phyloP scores from a whole-genome alignment of 2,797 vertebrate genomes.

The Catamblyrhynchus diadema region DNA sequence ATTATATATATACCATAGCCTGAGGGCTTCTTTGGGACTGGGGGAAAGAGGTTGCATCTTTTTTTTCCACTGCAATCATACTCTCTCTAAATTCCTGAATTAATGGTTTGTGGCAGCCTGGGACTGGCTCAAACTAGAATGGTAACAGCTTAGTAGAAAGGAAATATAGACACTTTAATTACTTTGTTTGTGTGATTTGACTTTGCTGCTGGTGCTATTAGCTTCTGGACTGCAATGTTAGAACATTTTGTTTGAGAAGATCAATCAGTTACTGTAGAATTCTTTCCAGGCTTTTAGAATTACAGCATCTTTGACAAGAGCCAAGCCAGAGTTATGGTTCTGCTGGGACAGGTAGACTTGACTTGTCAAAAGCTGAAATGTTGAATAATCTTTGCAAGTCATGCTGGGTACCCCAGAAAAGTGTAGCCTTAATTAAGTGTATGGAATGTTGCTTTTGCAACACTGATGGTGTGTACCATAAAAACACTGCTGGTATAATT shows the following conservation, averaged over 20 bases:
- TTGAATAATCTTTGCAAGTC: not conserved
- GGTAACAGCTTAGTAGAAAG: constrained; percentile 49
- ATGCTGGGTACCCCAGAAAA: not conserved
- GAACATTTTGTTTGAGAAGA: constrained; percentile 68
- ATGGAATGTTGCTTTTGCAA: not conserved
- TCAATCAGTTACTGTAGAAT: constrained; percentile 63
- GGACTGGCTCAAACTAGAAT: constrained; percentile 71
- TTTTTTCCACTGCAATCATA: constrained; percentile 75
- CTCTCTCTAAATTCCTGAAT: constrained; percentile 68
- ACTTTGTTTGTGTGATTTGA: constrained; percentile 75
- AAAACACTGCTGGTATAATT: not conserved
- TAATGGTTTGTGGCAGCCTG: constrained; percentile 75
- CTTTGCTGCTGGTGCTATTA: constrained; percentile 69
- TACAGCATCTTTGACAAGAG: constrained; percentile 22
- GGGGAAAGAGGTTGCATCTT: constrained; percentile 18
- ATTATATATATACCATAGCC: constrained; percentile 38
- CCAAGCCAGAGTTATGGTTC: not conserved
- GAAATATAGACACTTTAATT: constrained; percentile 67
- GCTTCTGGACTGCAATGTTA: constrained; percentile 40
- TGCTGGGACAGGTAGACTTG: not conserved
- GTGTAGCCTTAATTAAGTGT: not conserved
- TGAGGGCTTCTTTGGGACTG: constrained; percentile 16
- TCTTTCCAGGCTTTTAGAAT: constrained; percentile 47
- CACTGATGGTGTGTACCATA: not conserved
- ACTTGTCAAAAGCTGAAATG: not conserved